phyloP scores from a whole-genome alignment of 2,797 vertebrate species.

The Poeciliopsis presidionis region DNA sequence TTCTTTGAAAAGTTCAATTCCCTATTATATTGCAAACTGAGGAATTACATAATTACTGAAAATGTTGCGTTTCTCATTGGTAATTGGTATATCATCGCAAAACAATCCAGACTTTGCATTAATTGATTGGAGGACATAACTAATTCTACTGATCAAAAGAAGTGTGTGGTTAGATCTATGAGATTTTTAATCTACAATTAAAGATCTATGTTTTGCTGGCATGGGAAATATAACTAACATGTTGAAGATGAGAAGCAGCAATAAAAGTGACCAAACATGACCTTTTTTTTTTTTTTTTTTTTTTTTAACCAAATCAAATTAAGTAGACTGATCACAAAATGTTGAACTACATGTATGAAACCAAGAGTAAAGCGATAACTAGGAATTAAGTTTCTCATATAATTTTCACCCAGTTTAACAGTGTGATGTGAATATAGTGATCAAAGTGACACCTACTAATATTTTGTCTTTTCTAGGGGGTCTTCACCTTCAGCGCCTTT shows the following conservation, averaged over 20 bases:
- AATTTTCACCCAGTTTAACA: background rate
- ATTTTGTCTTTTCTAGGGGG: slow-evolving; percentile 77
- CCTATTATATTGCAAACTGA: background rate
- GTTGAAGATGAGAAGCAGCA: background rate
- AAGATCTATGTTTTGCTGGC: no score
- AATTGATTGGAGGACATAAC: background rate
- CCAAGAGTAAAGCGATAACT: background rate
- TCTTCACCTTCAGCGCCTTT: slow-evolving; percentile 91
- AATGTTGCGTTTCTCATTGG: background rate
- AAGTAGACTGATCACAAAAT: background rate
- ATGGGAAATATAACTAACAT: background rate
- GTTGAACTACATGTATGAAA: background rate
- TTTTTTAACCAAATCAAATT: background rate
- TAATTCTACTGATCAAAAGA: background rate
- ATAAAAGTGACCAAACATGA: background rate
- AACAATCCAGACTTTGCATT: background rate
- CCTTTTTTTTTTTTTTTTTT: background rate
- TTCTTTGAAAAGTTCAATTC: slow-evolving; percentile 10
- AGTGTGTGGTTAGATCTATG: background rate
- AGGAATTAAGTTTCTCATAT: background rate
- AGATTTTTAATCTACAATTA: no score
- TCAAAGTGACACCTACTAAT: background rate
- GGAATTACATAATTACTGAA: background rate
- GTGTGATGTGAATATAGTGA: background rate
- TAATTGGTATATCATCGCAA: background rate